These are phyloP conservation scores for Cotesia congregata DNA, from an alignment of 2,888 invertebrate genomes.

Conservation along the genomic window DNA sequence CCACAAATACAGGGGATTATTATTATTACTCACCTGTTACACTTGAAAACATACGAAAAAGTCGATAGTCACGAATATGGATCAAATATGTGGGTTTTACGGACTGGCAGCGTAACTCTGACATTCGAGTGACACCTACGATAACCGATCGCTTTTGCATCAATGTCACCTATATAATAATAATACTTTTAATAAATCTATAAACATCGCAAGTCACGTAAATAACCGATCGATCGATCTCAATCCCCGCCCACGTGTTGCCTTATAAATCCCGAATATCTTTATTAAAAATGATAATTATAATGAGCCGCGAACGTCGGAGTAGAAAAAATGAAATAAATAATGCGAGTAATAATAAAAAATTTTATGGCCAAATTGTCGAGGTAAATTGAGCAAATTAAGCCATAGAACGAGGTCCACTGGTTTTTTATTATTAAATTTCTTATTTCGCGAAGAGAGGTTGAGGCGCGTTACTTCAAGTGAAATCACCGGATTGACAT, in stretches of 20 bases:
- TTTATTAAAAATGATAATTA: neutral
- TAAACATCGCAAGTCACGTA: neutral
- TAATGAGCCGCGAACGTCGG: neutral
- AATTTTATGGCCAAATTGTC: constrained; percentile 9
- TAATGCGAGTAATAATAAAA: neutral
- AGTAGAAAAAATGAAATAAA: neutral
- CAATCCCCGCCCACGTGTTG: constrained; percentile 4
- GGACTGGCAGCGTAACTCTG: constrained; percentile 12
- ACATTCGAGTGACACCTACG: constrained; percentile 29
- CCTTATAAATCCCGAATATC: neutral
- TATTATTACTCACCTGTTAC: constrained; percentile 23
- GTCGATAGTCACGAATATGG: constrained; percentile 27
- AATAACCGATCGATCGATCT: constrained; percentile 5
- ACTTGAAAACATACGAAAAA: constrained; percentile 3
- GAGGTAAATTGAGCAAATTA: constrained; percentile 16
- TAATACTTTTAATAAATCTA: too few species aligned
- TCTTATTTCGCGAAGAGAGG: neutral
- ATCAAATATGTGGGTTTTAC: constrained; percentile 1
- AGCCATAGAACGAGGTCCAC: constrained; percentile 31
- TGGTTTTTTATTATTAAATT: constrained; percentile 16
- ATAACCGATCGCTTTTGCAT: constrained; percentile 5
- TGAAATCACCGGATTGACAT: neutral
- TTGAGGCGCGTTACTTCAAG: neutral
- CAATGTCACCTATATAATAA: constrained; percentile 27
- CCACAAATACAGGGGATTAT: constrained; percentile 17